Evolutionary conservation across 2,113 vertebrate genomes (phyloP).

Genomic region (Vulpes ferrilata): DNA sequence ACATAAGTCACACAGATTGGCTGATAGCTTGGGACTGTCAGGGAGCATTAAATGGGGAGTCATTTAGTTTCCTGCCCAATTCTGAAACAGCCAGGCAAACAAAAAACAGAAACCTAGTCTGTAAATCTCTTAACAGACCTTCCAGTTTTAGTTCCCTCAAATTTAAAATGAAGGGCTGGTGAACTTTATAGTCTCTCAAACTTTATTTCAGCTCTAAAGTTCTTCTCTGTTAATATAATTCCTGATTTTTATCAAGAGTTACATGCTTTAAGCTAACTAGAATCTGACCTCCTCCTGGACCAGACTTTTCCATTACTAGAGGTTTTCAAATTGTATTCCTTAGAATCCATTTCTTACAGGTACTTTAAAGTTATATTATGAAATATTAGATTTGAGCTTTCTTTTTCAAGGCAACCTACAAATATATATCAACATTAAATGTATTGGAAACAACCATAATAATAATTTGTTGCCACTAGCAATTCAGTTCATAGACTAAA

Average conservation of each 20-base stretch:
- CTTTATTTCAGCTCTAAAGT: slow-evolving; percentile 40
- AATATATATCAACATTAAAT: slow-evolving; percentile 22
- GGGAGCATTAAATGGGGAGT: not conserved
- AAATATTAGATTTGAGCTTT: slow-evolving; percentile 25
- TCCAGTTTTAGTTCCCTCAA: slow-evolving; percentile 35
- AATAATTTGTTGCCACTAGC: not conserved
- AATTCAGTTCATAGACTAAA: slow-evolving; percentile 28
- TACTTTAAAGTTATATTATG: slow-evolving; percentile 5
- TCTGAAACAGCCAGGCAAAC: not conserved
- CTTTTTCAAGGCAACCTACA: slow-evolving; percentile 34
- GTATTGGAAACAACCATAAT: not conserved
- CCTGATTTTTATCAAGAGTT: slow-evolving; percentile 50
- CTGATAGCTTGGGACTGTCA: not conserved
- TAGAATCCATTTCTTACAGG: not conserved
- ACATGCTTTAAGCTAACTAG: slow-evolving; percentile 41
- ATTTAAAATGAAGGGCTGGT: slow-evolving; percentile 42
- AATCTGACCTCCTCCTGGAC: not conserved
- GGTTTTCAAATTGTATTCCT: slow-evolving; percentile 41
- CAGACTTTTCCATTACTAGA: not conserved
- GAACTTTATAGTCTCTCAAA: slow-evolving; percentile 15
- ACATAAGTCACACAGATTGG: not conserved
- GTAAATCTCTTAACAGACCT: not conserved
- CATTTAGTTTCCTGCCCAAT: not conserved
- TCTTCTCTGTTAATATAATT: slow-evolving; percentile 42
- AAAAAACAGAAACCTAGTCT: not conserved